Percentiles rank a stretch among this genome's conserved stretches.
phyloP scores from a whole-genome alignment of 2,113 vertebrate species.

The Aptenodytes forsteri region DNA sequence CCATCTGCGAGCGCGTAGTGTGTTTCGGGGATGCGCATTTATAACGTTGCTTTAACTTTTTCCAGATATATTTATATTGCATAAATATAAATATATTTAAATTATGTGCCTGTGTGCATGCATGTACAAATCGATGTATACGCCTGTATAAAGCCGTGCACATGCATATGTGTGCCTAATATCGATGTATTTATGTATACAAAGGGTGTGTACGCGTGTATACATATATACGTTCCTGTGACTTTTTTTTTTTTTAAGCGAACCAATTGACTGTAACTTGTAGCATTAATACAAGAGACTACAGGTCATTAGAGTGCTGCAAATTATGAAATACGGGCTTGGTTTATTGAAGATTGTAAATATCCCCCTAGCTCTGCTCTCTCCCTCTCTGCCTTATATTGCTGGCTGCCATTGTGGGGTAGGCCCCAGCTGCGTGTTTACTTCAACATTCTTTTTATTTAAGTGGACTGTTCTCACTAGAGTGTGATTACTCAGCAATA shows the following conservation, averaged over 20 bases:
- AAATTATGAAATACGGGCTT: conserved; percentile 64
- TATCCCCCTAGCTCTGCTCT: conserved; percentile 31
- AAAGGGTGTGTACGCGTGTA: not conserved
- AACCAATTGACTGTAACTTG: conserved; percentile 63
- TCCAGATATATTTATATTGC: not conserved
- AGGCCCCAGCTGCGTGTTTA: conserved; percentile 81
- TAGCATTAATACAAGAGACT: conserved; percentile 56
- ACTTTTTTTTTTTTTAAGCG: not conserved
- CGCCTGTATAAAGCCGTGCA: not conserved
- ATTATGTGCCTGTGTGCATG: not conserved
- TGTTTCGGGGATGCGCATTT: not conserved
- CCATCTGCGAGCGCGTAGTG: rapidly evolving
- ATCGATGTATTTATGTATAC: not conserved
- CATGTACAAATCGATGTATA: not conserved
- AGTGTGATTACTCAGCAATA: conserved; percentile 84
- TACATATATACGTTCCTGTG: not conserved
- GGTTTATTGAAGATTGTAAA: conserved; percentile 66
- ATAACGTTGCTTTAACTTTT: not conserved
- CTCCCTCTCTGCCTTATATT: conserved; percentile 22
- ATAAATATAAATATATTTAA: not conserved
- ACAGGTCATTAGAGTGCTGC: conserved; percentile 54
- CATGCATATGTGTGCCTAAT: not conserved
- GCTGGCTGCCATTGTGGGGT: conserved; percentile 65
- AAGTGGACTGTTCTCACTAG: conserved; percentile 80
- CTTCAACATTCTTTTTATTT: conserved; percentile 78